A percentile compares a stretch with the other conserved stretches of the same genome.
Evolutionary conservation across 53 echinoderm and acorn worm genomes (phyloP).

Genomic region (Crossaster papposus): DNA sequence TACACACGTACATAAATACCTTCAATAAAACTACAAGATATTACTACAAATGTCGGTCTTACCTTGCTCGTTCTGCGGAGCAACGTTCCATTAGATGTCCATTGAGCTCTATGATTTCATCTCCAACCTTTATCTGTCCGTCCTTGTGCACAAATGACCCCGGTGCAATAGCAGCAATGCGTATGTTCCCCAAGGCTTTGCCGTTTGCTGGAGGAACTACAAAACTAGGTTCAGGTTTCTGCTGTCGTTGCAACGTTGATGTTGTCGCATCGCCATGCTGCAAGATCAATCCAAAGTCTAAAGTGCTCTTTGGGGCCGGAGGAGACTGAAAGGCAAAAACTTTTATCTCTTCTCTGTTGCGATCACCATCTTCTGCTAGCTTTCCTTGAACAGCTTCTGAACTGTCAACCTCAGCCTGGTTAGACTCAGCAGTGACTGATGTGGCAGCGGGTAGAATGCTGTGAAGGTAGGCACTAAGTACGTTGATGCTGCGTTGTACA

Average conservation of each 20-base stretch:
- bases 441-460: slow-evolving; percentile 63
- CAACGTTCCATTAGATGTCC: slow-evolving; percentile 81
- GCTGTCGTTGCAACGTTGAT: slow-evolving; percentile 59
- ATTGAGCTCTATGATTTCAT: slow-evolving; percentile 88
- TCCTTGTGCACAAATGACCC: slow-evolving; percentile 65
- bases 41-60: slow-evolving; percentile 13
- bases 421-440: slow-evolving; percentile 14
- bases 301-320: slow-evolving; percentile 63
- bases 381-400: not conserved
- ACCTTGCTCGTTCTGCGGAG: slow-evolving; percentile 85
- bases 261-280: slow-evolving; percentile 51
- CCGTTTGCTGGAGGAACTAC: slow-evolving; percentile 19
- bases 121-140: slow-evolving; percentile 75
- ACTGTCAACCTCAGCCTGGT: slow-evolving; percentile 10
- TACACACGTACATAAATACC: not conserved
- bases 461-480: slow-evolving; percentile 74
- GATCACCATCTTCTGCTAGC: slow-evolving; percentile 26
- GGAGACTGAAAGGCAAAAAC: slow-evolving; percentile 72
- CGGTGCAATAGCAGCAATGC: slow-evolving; percentile 66
- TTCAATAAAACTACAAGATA: not conserved
- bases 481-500: slow-evolving; percentile 70
- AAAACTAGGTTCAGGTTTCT: slow-evolving; percentile 37
- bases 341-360: slow-evolving; percentile 81
- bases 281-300: slow-evolving; percentile 82
- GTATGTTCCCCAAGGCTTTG: slow-evolving; percentile 75